Base-by-base conservation (phyloP, 2,113 vertebrate species). In the Apteryx owenii region DNA sequence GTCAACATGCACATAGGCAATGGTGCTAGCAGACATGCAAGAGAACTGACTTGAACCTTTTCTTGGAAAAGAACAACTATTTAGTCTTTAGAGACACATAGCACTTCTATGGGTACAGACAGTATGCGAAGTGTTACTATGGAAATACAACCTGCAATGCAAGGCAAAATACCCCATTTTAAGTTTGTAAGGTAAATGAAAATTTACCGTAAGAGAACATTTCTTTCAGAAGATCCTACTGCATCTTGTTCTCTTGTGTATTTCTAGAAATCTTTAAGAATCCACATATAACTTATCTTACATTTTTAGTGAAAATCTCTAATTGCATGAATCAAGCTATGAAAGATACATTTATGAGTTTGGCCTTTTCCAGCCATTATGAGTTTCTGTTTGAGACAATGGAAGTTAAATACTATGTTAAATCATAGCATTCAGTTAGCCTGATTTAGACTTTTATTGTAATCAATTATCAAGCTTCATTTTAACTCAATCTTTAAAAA, bases 1-100 rank as follows among this genome's bases (percentile, higher is more conserved):
- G 51, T 36, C 56, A 51, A 53, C 5, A 10, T 5, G 38, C 5
- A 33, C 7, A 5, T 51, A 71, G 19, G 31, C 31, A 80, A 38
- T 0, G 0, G 28, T 53, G 64, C 7, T 71, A 72, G 75, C 64
- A 80, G 12, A 48, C 26, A 61, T 19, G 56, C 38, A 33, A 12
- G 19, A 33, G 26, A 86, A 79, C 8, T 13, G 14, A 90, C 40
- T 77, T 77, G 36, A 81, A 7, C 14, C 10, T 78, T 73, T 28
- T 28, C 61, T 19, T 61, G 13, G 5, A 25, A 15, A 72, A 64
- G 21, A 91, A 50, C 48, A 87, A 72, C 31, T 25, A 23, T 71
- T 75, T 10, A 85, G 42, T 18, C 33, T 90, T 92, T 60, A 82
- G 51, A 85, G 91, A 72, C 8, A 65, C 4, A 51, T 0, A 68